Conservation (phyloP, 1,140 invertebrate species). For the Rhopalosiphum maidis region DNA sequence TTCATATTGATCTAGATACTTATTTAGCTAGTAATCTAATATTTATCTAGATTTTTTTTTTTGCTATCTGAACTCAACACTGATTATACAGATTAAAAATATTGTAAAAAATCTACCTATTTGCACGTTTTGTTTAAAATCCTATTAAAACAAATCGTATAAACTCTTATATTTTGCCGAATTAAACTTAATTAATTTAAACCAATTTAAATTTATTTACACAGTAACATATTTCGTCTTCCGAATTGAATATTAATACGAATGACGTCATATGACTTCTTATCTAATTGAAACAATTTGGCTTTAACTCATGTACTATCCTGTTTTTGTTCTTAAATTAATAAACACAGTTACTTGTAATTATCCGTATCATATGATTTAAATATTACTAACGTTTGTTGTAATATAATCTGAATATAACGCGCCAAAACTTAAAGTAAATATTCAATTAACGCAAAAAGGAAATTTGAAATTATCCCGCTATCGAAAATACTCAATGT, state of each 20-base stretch:
- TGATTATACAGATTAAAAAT: too few species aligned
- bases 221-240: background rate
- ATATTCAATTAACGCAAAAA: background rate
- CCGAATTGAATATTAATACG: background rate
- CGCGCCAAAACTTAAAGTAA: background rate
- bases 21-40: too few species aligned
- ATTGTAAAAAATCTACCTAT: background rate
- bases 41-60: too few species aligned
- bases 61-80: too few species aligned
- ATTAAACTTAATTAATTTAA: background rate
- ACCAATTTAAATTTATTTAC: background rate
- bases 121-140: background rate
- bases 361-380: background rate
- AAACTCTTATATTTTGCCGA: background rate
- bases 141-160: background rate
- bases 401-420: background rate
- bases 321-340: background rate
- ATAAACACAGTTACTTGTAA: background rate
- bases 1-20: too few species aligned
- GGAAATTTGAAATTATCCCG: background rate
- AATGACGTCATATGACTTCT: background rate
- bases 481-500: background rate
- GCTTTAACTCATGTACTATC: background rate
- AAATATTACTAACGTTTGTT: background rate
- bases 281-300: background rate